Evolutionary conservation across 2,113 vertebrate genomes (phyloP).

Genomic region (Lophius piscatorius): DNA sequence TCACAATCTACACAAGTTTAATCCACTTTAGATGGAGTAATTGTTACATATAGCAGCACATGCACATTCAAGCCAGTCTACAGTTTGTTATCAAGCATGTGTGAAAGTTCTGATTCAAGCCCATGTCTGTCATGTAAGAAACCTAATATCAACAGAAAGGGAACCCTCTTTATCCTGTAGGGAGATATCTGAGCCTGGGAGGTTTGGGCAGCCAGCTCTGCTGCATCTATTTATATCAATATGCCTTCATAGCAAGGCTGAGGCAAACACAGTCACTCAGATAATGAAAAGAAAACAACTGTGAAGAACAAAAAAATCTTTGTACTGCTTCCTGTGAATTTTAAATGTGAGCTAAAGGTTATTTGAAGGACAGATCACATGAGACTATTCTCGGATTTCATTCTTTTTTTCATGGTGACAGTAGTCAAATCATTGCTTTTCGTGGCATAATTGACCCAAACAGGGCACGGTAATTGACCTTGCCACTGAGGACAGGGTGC

Average conservation of each 20-base stretch:
- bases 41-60: conserved; percentile 4
- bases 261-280: conserved; percentile 27
- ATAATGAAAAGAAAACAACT: conserved; percentile 25
- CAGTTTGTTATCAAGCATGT: background rate
- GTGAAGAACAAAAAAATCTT: conserved; percentile 11
- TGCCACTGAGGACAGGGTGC: conserved; percentile 56
- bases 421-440: conserved; percentile 58
- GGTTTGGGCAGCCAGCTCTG: conserved; percentile 21
- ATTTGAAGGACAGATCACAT: conserved; percentile 23
- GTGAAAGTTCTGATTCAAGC: conserved; percentile 6
- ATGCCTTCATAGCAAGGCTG: conserved; percentile 17
- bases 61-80: background rate
- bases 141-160: conserved; percentile 50
- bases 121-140: conserved; percentile 30
- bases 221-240: conserved; percentile 62
- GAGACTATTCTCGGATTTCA: conserved; percentile 44
- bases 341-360: conserved; percentile 16
- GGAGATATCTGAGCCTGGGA: conserved; percentile 54
- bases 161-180: conserved; percentile 54
- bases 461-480: conserved; percentile 61
- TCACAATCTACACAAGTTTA: background rate
- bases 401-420: conserved; percentile 37
- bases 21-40: background rate
- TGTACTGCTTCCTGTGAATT: background rate
- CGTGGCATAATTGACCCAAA: conserved; percentile 68